Percentiles rank a stretch among this genome's conserved stretches.
Evolutionary conservation across 2,113 vertebrate genomes (phyloP).

Genomic region (Proterorhinus semilunaris): DNA sequence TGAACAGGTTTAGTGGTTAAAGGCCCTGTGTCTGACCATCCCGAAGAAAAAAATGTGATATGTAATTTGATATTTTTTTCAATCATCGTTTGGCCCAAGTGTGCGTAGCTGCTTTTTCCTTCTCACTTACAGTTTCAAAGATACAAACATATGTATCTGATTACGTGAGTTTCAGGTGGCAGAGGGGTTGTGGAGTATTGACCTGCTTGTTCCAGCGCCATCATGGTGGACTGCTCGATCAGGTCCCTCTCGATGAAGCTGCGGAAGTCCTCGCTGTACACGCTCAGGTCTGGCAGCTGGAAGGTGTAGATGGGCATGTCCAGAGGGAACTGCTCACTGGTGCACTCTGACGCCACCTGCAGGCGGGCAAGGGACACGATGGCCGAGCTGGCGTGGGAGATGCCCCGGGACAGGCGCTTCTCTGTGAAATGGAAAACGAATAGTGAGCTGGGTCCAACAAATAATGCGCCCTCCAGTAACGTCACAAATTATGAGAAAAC

Average conservation of each 20-base stretch:
- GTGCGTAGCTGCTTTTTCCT: no score
- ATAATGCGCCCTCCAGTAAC: no score
- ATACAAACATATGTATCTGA: no score
- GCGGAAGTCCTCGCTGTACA: slow-evolving; percentile 98
- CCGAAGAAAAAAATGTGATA: no score
- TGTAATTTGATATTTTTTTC: no score
- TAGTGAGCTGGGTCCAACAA: not conserved
- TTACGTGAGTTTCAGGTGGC: not conserved
- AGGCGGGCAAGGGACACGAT: slow-evolving; percentile 95
- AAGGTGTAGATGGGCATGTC: slow-evolving; percentile 99
- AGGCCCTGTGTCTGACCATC: no score
- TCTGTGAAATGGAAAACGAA: slow-evolving; percentile 70
- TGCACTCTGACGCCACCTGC: slow-evolving; percentile 92
- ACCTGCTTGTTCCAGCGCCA: slow-evolving; percentile 97
- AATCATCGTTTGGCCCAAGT: no score
- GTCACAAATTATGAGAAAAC: no score
- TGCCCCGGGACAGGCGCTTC: slow-evolving; percentile 96
- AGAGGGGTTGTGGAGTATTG: slow-evolving; percentile 38
- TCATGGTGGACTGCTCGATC: slow-evolving; percentile 97
- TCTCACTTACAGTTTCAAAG: no score
- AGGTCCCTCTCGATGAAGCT: slow-evolving; percentile 95
- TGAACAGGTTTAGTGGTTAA: no score
- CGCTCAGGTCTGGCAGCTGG: slow-evolving; percentile 96
- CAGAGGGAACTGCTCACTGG: slow-evolving; percentile 91
- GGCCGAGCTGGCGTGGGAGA: slow-evolving; percentile 98